Conservation (phyloP, 1,140 invertebrate genomes). For the Drosophila novamexicana region DNA sequence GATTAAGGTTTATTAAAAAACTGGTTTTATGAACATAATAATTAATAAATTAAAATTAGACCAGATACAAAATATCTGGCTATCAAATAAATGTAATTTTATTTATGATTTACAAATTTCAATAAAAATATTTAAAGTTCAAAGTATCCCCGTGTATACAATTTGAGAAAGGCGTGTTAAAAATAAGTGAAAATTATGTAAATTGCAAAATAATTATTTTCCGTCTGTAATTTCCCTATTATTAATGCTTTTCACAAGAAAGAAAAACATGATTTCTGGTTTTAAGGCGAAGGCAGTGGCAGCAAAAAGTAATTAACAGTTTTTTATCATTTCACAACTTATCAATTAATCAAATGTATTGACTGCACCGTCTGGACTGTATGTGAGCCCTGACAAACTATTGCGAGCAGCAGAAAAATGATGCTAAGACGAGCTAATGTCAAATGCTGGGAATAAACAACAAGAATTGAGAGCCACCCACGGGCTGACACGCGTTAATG, state of each 20-base stretch:
- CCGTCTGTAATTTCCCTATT: background rate
- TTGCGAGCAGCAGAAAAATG: slow-evolving; percentile 5
- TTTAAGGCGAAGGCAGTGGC: background rate
- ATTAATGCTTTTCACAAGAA: background rate
- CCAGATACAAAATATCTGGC: too few relatives aligned
- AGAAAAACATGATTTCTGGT: slow-evolving; percentile 7
- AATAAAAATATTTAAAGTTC: too few relatives aligned
- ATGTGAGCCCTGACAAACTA: background rate
- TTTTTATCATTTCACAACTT: slow-evolving; percentile 21
- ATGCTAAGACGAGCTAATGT: slow-evolving; percentile 6
- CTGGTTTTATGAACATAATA: too few relatives aligned
- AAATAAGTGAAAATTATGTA: background rate
- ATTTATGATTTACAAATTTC: too few relatives aligned
- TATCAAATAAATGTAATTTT: too few relatives aligned
- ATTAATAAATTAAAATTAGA: too few relatives aligned
- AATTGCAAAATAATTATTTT: background rate
- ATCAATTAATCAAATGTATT: slow-evolving; percentile 22
- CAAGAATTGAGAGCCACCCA: slow-evolving; percentile 19
- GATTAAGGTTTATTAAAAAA: too few relatives aligned
- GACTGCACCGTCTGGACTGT: slow-evolving; percentile 3
- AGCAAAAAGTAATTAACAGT: slow-evolving; percentile 7
- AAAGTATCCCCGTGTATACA: too few relatives aligned
- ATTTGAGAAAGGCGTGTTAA: too few relatives aligned
- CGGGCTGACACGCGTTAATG: slow-evolving; percentile 14
- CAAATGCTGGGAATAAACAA: background rate